Base-by-base conservation (phyloP, 1,140 invertebrate genomes). In the Drosophila kohkoa region DNA sequence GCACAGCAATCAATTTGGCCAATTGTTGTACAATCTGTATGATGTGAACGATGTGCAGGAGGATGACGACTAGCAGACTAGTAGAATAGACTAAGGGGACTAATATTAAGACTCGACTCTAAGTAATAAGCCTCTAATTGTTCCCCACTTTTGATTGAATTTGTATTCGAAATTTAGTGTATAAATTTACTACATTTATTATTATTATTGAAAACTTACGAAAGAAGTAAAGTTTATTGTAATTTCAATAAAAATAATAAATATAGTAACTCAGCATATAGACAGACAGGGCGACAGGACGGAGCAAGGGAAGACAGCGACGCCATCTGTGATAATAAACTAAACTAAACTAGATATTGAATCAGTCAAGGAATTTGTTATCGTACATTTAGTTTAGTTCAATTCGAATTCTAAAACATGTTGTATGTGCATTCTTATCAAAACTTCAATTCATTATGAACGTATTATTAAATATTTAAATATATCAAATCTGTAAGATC, bases 21-120 rank as follows among this genome's bases (percentile, higher is more conserved):
- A 94, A 93, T 91, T 95, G 54, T 79, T 95, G 43, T 93, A 94
- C 25, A 95, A 95, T 93, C 94, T 95, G 73, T 95, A 95, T 77
- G 94, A 94, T 73, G 94, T 95, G 73, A 95, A 95, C 79, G 95
- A 95, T 90, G 94, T 93, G 91, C 85, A 77, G 38, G 83, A 91
- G 25, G 85, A 91, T 5, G 80, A 87, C 38, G 51, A 63, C 62
- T 76, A 76, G 35, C 8, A 38, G 35, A 8, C 35, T 38, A 38
- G 35, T 10, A 38, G 35, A 3, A 7, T 38, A 38, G 35, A 38
- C 2, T 38, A 10, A 25, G 35, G 51, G 25, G 43, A 67, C 25
- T 58, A 52, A 52, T 63, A 59, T 7, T 28, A 65, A 25, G 20
- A 63, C 10, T 30, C 20, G 16, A 20, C 11, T 41, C 15, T 41